Conservation (phyloP, 2,113 vertebrate species). For the Dipodomys stephensi region DNA sequence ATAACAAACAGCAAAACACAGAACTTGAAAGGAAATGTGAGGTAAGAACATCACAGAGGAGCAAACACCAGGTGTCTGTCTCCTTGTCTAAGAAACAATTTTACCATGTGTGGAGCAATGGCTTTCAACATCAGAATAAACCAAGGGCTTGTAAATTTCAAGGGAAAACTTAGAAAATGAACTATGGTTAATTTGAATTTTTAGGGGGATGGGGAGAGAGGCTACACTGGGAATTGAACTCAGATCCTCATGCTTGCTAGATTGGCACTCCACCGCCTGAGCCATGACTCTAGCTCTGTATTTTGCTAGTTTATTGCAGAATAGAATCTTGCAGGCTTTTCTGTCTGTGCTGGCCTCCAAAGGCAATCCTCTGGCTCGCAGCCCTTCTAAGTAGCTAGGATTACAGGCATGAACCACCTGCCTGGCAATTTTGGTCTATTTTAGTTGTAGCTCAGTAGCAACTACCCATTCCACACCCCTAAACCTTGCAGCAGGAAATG, state of each 20-base stretch:
- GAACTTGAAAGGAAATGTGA: background rate
- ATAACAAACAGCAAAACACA: conserved; percentile 1
- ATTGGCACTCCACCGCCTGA: too few relatives aligned
- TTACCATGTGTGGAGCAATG: background rate
- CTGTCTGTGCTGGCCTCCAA: too few relatives aligned
- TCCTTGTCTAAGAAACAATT: background rate
- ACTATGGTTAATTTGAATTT: background rate
- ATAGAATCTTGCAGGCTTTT: too few relatives aligned
- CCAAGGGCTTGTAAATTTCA: background rate
- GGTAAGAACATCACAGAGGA: background rate
- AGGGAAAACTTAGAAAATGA: background rate
- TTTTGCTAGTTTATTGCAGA: too few relatives aligned
- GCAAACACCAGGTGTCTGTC: background rate
- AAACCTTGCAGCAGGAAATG: background rate
- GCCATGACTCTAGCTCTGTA: too few relatives aligned
- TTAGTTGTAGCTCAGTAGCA: background rate
- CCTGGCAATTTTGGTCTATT: too few relatives aligned
- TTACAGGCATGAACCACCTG: too few relatives aligned
- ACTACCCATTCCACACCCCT: background rate
- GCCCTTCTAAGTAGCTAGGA: too few relatives aligned
- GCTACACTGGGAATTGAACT: too few relatives aligned
- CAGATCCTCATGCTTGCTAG: too few relatives aligned
- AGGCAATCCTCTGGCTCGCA: too few relatives aligned
- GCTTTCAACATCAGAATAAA: background rate
- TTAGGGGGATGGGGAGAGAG: too few relatives aligned